Evolutionary conservation across 1,140 invertebrate species (phyloP), one percentile per base, ranked within the genome.

Genomic region (Hyposmocoma kahamanoa): DNA sequence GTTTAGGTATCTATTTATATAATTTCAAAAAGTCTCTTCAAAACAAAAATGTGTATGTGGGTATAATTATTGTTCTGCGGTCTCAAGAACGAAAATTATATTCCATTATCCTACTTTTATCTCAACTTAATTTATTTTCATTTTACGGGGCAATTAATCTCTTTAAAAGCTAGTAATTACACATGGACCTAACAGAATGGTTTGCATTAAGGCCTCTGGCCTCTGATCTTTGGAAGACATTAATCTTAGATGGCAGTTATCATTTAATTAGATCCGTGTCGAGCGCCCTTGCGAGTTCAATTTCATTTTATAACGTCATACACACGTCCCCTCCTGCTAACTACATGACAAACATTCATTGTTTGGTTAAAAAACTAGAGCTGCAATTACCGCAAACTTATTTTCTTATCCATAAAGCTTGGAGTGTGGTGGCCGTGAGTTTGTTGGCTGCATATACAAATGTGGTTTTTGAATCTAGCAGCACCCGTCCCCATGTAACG

Each of bases 291-390:
- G 74, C n/a, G n/a, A 53, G 73, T 82, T 84, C 81, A 81, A 82
- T 84, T 84, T 82, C 83, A 81, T 81, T 84, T 84, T 83, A 81
- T 70, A 83, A 84, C 72, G 81, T 84, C 81, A 84, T 84, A 84
- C 79, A 84, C 81, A 84, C 81, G 75, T 78, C 62, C 59, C 67
- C 69, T 67, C 68, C 60, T 56, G 61, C 66, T 73, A 71, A 77
- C 62, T 74, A 68, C 54, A 56, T 47, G 42, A 51, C 70, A 75
- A 69, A 59, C 59, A 53, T 55, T 38, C 39, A 44, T 54, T 48
- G n/a, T 54, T 52, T 38, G 6, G 22, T 50, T 34, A 15, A 3
- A 18, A 22, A 43, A 45, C 11, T 47, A 1, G 2, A n/a, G n/a
- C n/a, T n/a, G n/a, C n/a, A n/a, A n/a, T n/a, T n/a, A n/a, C n/a